These are phyloP conservation scores for Oreochromis niloticus DNA, from an alignment of 2,113 vertebrate species.

Conservation along the genomic window DNA sequence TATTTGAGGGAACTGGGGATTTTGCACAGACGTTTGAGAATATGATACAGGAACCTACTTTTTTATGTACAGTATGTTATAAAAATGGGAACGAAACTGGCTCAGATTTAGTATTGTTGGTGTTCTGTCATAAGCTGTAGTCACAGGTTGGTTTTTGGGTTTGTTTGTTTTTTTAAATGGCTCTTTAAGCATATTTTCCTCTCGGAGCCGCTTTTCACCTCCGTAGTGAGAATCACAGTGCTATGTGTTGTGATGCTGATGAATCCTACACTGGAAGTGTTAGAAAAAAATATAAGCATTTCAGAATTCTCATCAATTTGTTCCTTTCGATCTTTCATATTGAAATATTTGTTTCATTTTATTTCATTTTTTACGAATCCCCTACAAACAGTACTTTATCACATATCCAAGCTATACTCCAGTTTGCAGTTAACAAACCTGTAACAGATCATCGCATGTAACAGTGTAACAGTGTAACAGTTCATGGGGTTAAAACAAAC, in stretches of 20 bases:
- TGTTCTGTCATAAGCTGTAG: conserved; percentile 19
- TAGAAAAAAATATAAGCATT: conserved; percentile 46
- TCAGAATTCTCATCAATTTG: conserved; percentile 12
- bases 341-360: neutral
- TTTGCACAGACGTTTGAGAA: conserved; percentile 60
- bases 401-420: neutral
- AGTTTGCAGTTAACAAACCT: neutral
- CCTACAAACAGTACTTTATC: neutral
- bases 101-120: conserved; percentile 15
- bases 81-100: conserved; percentile 46
- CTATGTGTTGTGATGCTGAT: conserved; percentile 8
- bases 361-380: neutral
- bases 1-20: conserved; percentile 50
- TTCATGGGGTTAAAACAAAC: neutral
- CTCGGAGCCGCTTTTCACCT: conserved; percentile 10
- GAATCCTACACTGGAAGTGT: conserved; percentile 48
- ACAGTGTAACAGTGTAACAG: neutral
- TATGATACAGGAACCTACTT: conserved; percentile 35
- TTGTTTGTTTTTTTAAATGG: neutral
- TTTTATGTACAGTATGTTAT: conserved; percentile 55
- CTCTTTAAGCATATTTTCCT: neutral
- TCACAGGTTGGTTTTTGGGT: neutral
- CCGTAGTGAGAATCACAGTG: conserved; percentile 25
- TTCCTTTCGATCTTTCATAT: neutral
- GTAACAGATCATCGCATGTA: neutral